phyloP scores from a whole-genome alignment of 1,140 invertebrate species.

The Drosophila teissieri region DNA sequence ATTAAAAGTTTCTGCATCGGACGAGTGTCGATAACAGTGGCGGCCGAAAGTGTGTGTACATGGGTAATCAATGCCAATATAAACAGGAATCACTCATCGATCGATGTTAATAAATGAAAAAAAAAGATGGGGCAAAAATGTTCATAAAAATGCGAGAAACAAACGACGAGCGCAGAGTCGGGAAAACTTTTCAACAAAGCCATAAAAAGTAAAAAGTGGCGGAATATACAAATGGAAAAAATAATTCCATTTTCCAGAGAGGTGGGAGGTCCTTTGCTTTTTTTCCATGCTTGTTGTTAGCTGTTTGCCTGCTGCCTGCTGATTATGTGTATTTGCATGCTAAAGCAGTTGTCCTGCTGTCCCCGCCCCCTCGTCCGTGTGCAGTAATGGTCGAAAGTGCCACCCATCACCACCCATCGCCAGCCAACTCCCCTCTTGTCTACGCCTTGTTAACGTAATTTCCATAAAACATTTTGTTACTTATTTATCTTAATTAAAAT shows the following conservation, averaged over 20 bases:
- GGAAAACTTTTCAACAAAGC: constrained; percentile 65
- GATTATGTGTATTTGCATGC: constrained; percentile 80
- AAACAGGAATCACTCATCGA: constrained; percentile 67
- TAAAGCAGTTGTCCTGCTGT: constrained; percentile 73
- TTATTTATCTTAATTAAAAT: constrained; percentile 85
- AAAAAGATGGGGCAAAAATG: neutral
- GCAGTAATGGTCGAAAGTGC: constrained; percentile 72
- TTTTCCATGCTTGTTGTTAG: constrained; percentile 31
- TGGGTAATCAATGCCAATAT: constrained; percentile 69
- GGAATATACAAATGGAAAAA: constrained; percentile 66
- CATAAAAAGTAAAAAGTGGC: constrained; percentile 62
- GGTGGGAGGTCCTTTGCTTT: constrained; percentile 16
- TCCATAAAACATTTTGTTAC: constrained; percentile 85
- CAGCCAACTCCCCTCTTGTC: constrained; percentile 38
- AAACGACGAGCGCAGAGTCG: constrained; percentile 3
- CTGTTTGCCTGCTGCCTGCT: constrained; percentile 53
- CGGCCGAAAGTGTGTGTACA: constrained; percentile 64
- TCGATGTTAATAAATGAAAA: constrained; percentile 46
- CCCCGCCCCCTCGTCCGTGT: constrained; percentile 44
- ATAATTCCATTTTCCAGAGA: constrained; percentile 65
- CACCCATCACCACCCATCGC: constrained; percentile 17
- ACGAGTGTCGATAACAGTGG: constrained; percentile 78
- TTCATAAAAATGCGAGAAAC: constrained; percentile 10
- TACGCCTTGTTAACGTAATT: constrained; percentile 80
- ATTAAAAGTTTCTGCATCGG: constrained; percentile 78